These are phyloP conservation scores for Mesoligia furuncula DNA, from an alignment of 2,888 invertebrate species.

Conservation along the genomic window DNA sequence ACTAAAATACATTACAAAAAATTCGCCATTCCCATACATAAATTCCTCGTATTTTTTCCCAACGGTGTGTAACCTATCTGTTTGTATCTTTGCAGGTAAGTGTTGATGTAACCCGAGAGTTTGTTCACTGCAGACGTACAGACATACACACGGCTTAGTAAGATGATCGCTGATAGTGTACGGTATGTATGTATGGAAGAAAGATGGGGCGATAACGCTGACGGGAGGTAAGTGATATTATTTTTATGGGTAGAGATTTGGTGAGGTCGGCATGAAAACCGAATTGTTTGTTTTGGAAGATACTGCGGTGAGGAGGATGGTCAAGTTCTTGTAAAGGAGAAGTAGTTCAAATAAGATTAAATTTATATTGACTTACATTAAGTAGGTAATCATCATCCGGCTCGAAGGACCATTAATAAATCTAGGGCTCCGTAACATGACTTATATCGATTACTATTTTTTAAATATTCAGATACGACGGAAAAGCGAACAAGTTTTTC, in stretches of 20 bases:
- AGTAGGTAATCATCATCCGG: slow-evolving; percentile 3
- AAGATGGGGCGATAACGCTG: slow-evolving; percentile 59
- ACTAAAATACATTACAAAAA: slow-evolving; percentile 40
- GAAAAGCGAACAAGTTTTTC: neutral
- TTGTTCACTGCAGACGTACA: slow-evolving; percentile 50
- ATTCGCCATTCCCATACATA: slow-evolving; percentile 63
- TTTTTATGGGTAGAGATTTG: slow-evolving; percentile 45
- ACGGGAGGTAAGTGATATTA: slow-evolving; percentile 67
- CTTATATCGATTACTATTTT: neutral
- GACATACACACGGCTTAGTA: slow-evolving; percentile 40
- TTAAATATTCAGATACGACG: neutral
- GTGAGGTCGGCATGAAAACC: slow-evolving; percentile 17
- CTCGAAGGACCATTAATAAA: slow-evolving; percentile 6
- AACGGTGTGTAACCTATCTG: slow-evolving; percentile 73
- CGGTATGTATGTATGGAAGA: slow-evolving; percentile 41
- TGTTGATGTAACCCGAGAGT: slow-evolving; percentile 80
- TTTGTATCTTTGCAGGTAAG: slow-evolving; percentile 88
- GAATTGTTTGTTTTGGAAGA: slow-evolving; percentile 10
- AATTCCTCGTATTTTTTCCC: slow-evolving; percentile 61
- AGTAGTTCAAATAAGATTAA: neutral
- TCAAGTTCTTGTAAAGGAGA: neutral
- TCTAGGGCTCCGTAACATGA: no score
- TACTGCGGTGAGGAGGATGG: neutral
- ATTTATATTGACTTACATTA: neutral
- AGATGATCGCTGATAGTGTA: slow-evolving; percentile 53